Conservation (phyloP, 2,113 vertebrate species). For the Chaetura pelagica region DNA sequence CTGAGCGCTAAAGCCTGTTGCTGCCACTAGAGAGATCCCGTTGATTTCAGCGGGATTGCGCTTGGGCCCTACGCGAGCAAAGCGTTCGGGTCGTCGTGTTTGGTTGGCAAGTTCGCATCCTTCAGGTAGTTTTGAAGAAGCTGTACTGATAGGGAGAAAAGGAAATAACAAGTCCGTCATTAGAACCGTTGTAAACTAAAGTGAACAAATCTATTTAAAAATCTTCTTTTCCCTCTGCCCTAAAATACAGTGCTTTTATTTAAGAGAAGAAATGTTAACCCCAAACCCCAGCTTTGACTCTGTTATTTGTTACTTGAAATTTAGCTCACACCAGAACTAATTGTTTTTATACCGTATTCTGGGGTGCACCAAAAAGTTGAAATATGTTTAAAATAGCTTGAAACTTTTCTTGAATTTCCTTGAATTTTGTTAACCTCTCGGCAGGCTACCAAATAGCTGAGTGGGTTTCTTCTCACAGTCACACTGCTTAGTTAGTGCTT, state of each 20-base stretch:
- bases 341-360: conserved; percentile 75
- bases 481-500: conserved; percentile 77
- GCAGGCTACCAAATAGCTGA: conserved; percentile 76
- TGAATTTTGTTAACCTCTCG: conserved; percentile 78
- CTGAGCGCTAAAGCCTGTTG: background rate
- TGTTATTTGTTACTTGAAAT: conserved; percentile 66
- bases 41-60: background rate
- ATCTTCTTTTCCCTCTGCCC: conserved; percentile 33
- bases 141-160: conserved; percentile 43
- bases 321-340: conserved; percentile 71
- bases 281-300: conserved; percentile 54
- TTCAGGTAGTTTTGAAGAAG: conserved; percentile 60
- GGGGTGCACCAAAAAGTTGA: conserved; percentile 81
- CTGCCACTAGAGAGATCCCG: background rate
- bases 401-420: conserved; percentile 84
- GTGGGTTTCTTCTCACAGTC: conserved; percentile 67
- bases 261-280: conserved; percentile 43
- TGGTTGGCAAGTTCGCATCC: conserved; percentile 28
- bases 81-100: background rate
- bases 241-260: conserved; percentile 56
- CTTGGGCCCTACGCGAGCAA: background rate
- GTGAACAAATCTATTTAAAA: conserved; percentile 29
- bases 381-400: conserved; percentile 75
- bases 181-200: conserved; percentile 35
- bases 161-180: conserved; percentile 35